A percentile compares a stretch with the other conserved stretches of the same genome.
Evolutionary conservation across 2,888 invertebrate species (phyloP).

Genomic region (Neoscelio sp.): DNA sequence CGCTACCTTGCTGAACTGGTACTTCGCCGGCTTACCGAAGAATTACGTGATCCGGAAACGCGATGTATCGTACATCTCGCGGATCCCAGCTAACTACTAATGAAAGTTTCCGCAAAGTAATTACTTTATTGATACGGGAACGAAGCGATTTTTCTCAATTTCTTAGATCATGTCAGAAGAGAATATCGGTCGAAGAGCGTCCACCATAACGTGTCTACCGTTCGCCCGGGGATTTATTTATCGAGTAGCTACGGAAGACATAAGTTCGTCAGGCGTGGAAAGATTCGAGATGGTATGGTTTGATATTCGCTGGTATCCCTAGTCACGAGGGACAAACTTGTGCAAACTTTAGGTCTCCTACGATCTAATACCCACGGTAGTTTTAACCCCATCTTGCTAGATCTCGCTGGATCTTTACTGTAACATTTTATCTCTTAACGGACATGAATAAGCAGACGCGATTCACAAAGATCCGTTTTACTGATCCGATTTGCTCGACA

Average conservation of each 20-base stretch:
- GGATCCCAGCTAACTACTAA: conserved; percentile 75
- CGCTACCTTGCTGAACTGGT: conserved; percentile 63
- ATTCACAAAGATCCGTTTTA: conserved; percentile 72
- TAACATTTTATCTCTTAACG: conserved; percentile 63
- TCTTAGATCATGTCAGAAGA: conserved; percentile 65
- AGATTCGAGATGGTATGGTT: conserved; percentile 63
- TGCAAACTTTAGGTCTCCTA: conserved; percentile 67
- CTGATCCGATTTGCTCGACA: conserved; percentile 44
- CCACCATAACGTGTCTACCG: conserved; percentile 28
- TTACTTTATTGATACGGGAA: conserved; percentile 81
- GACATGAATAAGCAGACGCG: conserved; percentile 74
- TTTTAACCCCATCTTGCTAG: conserved; percentile 41
- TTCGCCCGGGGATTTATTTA: conserved; percentile 77
- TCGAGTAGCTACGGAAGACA: conserved; percentile 77
- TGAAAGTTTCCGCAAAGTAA: conserved; percentile 80
- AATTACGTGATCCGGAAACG: conserved; percentile 77
- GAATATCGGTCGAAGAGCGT: conserved; percentile 24
- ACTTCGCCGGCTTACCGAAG: conserved; percentile 70
- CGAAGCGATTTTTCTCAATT: conserved; percentile 80
- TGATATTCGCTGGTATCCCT: conserved; percentile 68
- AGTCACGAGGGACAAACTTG: conserved; percentile 77
- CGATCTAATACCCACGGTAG: conserved; percentile 56
- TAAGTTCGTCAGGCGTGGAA: conserved; percentile 76
- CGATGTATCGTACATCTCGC: conserved; percentile 72
- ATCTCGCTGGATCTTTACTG: conserved; percentile 56